Evolutionary conservation across 2,888 invertebrate genomes (phyloP).

Genomic region (Acleris laterana): DNA sequence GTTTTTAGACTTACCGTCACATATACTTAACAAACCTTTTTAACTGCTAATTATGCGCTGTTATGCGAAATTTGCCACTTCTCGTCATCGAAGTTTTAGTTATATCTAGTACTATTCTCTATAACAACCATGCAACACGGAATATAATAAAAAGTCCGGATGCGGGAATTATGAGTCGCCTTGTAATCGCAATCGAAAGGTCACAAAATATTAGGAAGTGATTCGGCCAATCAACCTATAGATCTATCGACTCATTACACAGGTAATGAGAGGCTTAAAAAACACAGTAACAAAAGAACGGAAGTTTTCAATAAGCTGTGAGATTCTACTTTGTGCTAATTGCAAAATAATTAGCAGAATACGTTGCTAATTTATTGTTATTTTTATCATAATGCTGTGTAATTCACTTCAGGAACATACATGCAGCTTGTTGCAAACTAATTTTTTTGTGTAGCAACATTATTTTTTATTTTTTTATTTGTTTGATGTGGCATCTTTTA

Average conservation of each 20-base stretch:
- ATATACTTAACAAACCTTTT: too few relatives aligned
- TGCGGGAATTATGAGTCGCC: conserved; percentile 11
- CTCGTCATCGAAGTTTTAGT: too few relatives aligned
- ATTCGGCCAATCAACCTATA: conserved; percentile 76
- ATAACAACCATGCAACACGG: not conserved
- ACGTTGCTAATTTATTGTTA: not conserved
- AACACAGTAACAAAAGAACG: conserved; percentile 56
- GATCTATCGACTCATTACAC: conserved; percentile 65
- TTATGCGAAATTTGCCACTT: too few relatives aligned
- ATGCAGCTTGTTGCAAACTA: too few relatives aligned
- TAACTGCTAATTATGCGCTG: too few relatives aligned
- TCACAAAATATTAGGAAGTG: conserved; percentile 70
- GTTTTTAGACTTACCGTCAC: too few relatives aligned
- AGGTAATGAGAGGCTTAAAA: conserved; percentile 50
- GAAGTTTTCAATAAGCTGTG: conserved; percentile 44
- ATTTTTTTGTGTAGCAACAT: too few relatives aligned
- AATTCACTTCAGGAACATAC: too few relatives aligned
- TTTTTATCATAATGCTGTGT: not conserved
- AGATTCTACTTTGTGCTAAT: not conserved
- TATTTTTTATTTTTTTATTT: too few relatives aligned
- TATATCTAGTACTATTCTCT: not conserved
- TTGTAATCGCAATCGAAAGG: conserved; percentile 49
- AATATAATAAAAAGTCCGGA: conserved; percentile 14
- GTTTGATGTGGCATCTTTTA: too few relatives aligned
- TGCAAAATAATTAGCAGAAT: not conserved